Conservation (phyloP, 1,140 invertebrate species). For the Ericerus pela region DNA sequence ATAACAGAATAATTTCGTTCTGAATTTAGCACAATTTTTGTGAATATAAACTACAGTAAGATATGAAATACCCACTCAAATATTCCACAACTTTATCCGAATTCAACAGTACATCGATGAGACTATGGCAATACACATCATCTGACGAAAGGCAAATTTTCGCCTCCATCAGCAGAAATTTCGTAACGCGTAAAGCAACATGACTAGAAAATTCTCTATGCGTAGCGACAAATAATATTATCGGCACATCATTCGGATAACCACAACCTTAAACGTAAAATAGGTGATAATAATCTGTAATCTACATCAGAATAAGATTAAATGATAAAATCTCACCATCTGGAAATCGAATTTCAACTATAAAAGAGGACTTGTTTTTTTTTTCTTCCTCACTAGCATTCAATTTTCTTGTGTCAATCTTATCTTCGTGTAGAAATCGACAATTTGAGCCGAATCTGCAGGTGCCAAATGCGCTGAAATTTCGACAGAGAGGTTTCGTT, state of each 20-base stretch:
- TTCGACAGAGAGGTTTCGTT: neutral
- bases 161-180: neutral
- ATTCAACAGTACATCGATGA: neutral
- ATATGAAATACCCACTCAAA: neutral
- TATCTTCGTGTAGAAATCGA: neutral
- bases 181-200: conserved; percentile 1
- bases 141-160: neutral
- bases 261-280: neutral
- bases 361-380: neutral
- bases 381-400: neutral
- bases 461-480: neutral
- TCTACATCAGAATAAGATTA: neutral
- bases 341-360: neutral
- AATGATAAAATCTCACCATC: neutral
- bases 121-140: neutral
- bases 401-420: neutral
- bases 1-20: too few relatives aligned
- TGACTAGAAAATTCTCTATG: neutral
- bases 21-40: neutral
- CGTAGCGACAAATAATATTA: neutral
- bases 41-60: neutral
- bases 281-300: too few relatives aligned
- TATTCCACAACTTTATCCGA: neutral
- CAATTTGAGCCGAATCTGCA: neutral
- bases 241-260: neutral